Percentiles rank a stretch among this genome's conserved stretches.
Conservation (phyloP, 2,888 invertebrate genomes). For the Tortrix viridana region DNA sequence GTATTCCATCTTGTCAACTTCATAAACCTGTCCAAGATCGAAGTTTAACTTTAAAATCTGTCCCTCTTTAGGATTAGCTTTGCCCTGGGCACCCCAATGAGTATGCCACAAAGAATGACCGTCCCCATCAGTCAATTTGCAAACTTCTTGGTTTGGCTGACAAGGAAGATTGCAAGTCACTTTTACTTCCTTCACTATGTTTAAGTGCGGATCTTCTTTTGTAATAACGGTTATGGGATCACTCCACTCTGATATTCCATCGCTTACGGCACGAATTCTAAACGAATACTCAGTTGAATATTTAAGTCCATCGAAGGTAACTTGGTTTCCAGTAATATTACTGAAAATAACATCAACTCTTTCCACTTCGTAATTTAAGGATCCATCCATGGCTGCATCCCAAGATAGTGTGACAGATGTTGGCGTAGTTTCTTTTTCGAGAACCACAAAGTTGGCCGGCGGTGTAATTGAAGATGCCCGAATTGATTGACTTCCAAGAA, state of each 20-base stretch:
- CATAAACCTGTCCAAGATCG: constrained; percentile 52
- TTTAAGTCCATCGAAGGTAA: constrained; percentile 58
- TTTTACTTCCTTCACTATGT: constrained; percentile 54
- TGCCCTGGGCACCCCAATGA: constrained; percentile 50
- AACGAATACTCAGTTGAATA: constrained; percentile 59
- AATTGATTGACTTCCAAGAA: constrained; percentile 52
- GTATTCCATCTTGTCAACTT: constrained; percentile 64
- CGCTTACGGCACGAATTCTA: constrained; percentile 60
- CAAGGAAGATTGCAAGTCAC: constrained; percentile 58
- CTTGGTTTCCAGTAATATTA: constrained; percentile 54
- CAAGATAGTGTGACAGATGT: constrained; percentile 60
- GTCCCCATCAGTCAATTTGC: constrained; percentile 53
- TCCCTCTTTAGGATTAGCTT: constrained; percentile 46
- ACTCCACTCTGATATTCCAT: constrained; percentile 70
- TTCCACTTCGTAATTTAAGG: constrained; percentile 67
- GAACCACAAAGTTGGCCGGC: constrained; percentile 52
- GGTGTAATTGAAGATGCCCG: constrained; percentile 46
- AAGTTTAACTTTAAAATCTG: constrained; percentile 55
- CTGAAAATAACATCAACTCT: constrained; percentile 64
- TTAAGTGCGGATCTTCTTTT: constrained; percentile 53
- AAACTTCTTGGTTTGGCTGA: constrained; percentile 54
- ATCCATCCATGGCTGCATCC: constrained; percentile 48
- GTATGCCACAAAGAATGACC: constrained; percentile 58
- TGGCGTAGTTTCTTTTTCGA: constrained; percentile 51
- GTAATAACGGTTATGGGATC: constrained; percentile 54